Base-by-base conservation (phyloP, 2,797 vertebrate genomes). In the Nasua narica region DNA sequence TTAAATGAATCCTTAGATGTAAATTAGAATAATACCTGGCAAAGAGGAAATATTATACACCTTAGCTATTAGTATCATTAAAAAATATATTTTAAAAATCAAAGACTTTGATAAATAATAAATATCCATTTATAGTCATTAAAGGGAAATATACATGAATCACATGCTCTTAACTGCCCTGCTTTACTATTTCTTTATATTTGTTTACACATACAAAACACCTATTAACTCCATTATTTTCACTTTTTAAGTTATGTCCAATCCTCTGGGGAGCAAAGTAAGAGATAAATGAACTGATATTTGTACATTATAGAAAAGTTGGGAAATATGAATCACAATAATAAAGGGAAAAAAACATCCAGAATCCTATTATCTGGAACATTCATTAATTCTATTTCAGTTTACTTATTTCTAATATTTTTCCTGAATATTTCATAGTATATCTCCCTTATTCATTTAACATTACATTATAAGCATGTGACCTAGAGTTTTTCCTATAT, bases 361-460 rank as follows among this genome's bases (percentile, higher is more conserved):
- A 52, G 23, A n/a, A 50, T 77, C 18, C 1, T 19, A 56, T 62
- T 82, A 25, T 74, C 32, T 87, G 6, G 7, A 76, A 52, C 62
- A 52, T 40, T 29, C 21, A 60, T 60, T 78, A 87, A 52, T 48
- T 43, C 23, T 85, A 25, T 56, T 74, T 94, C 65, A 70, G 32
- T 90, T 94, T 85, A 5, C 43, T 69, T 83, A 32, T 62, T 94
- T 78, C 37, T 1, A 85, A 48, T 67, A 67, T 72, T 91, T 91
- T 65, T 62, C 18, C 58, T 77, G 35, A 85, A 62, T 83, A 85
- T 82, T 87, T 25, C 2, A 56, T 11, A 54, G 21, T 86, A 0
- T 86, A 21, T 84, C 27, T 94, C 8, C 25, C 54, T 94, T 90
- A 92, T 67, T 96, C 40, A 69, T 76, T 91, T 91, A 69, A 48